Evolutionary conservation across 2,797 vertebrate genomes (phyloP), one percentile per base, ranked within the genome.

Genomic region (Fundulus diaphanus): DNA sequence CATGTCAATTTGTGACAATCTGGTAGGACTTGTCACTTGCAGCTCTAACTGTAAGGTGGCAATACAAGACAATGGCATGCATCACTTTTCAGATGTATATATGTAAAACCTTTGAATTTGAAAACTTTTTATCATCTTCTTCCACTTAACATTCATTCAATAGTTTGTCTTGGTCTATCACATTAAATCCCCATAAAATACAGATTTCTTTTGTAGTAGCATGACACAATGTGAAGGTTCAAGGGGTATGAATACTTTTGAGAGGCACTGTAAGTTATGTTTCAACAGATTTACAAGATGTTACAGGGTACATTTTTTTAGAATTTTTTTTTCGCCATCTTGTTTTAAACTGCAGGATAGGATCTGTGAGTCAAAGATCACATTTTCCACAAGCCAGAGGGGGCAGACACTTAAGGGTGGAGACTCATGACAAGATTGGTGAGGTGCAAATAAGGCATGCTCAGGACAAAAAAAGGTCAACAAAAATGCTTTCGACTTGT

Each of bases 401-500:
- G 92, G 93, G 81, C 82, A 86, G 84, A 95, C 91, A 94, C 90
- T 92, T 86, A 94, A 92, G 93, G 94, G 92, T 88, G 92, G 84
- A 86, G 91, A 90, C 93, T 94, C 94, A 97, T 95, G 95, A 96
- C 95, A 96, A 97, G 97, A 96, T 96, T 97, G 97, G 97, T 97
- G 97, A 98, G 96, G 97, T 96, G 96, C 96, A 96, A 95, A 97
- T 93, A 96, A 94, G 95, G 95, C 97, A 98, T 98, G 97, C 97
- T 97, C 95, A 92, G 93, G 94, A 95, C 90, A 93, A 92, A 94
- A 93, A 15, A 20, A 66, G 68, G 87, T 89, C 76, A 94, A 94
- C 82, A 78, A 89, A 92, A 92, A 91, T 85, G 88, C 85, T 85
- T 90, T 85, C 73, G 81, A 90, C 82, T 75, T 87, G 76, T 88